phyloP scores from a whole-genome alignment of 1,140 invertebrate species.

The Condylostylus longicornis region DNA sequence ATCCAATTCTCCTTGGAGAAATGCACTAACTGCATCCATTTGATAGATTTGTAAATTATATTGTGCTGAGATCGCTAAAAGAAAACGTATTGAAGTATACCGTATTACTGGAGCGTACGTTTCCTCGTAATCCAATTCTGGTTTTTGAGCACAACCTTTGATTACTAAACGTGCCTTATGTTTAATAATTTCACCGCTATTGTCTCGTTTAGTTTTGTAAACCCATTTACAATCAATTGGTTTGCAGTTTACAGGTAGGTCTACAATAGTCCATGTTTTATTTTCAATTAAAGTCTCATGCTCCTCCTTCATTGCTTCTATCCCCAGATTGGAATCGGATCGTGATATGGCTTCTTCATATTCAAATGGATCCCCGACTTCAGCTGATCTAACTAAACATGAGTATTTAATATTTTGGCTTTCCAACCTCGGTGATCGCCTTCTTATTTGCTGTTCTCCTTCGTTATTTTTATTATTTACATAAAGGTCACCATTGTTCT shows the following conservation, averaged over 20 bases:
- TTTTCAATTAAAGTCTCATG: conserved; percentile 17
- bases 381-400: not conserved
- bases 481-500: not conserved
- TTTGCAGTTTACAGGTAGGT: conserved; percentile 12
- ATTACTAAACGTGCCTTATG: too few species aligned
- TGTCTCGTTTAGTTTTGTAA: conserved; percentile 20
- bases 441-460: not conserved
- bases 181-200: not conserved
- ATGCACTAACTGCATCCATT: conserved; percentile 15
- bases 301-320: conserved; percentile 18
- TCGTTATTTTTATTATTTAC: not conserved
- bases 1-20: conserved; percentile 29
- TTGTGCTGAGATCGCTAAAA: conserved; percentile 11
- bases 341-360: conserved; percentile 8
- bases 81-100: conserved; percentile 8
- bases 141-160: conserved; percentile 5
- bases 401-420: not conserved
- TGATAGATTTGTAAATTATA: conserved; percentile 12
- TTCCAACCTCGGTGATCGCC: not conserved
- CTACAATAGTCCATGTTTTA: conserved; percentile 20
- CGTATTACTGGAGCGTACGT: conserved; percentile 3
- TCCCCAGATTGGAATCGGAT: conserved; percentile 10
- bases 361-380: not conserved
- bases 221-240: conserved; percentile 30
- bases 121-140: conserved; percentile 5